phyloP scores from a whole-genome alignment of 2,888 invertebrate genomes.

The Charanyca ferruginea region DNA sequence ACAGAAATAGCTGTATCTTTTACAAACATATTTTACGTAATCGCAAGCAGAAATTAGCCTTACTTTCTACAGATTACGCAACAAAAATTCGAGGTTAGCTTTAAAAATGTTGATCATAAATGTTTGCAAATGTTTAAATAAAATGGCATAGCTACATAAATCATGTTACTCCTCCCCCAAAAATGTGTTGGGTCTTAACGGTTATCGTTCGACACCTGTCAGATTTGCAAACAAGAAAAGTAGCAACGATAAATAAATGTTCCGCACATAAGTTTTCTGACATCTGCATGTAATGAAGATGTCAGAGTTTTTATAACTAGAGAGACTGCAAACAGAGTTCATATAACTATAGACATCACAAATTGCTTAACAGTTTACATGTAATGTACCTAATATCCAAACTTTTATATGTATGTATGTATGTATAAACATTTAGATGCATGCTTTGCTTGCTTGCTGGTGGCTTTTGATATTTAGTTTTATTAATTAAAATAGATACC shows the following conservation, averaged over 20 bases:
- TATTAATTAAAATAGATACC: not conserved
- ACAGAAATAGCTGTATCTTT: slow-evolving; percentile 13
- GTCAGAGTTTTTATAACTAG: too few relatives aligned
- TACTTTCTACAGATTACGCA: slow-evolving; percentile 60
- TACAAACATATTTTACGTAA: slow-evolving; percentile 45
- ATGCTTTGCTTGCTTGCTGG: too few relatives aligned
- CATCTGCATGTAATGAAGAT: slow-evolving; percentile 31
- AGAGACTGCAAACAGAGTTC: too few relatives aligned
- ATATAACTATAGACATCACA: too few relatives aligned
- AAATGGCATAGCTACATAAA: slow-evolving; percentile 37
- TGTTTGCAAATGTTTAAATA: slow-evolving; percentile 27
- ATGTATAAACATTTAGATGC: too few relatives aligned
- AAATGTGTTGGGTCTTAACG: slow-evolving; percentile 12
- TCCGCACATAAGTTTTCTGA: not conserved
- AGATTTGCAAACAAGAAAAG: slow-evolving; percentile 38
- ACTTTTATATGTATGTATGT: too few relatives aligned
- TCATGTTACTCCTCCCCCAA: slow-evolving; percentile 16
- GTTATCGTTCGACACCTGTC: slow-evolving; percentile 40
- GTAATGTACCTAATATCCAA: too few relatives aligned
- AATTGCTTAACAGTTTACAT: too few relatives aligned
- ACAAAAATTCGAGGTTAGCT: slow-evolving; percentile 26
- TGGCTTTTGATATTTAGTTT: slow-evolving; percentile 5
- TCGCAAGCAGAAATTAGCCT: slow-evolving; percentile 41
- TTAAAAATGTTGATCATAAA: slow-evolving; percentile 21
- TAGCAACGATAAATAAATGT: not conserved